Conservation (phyloP, 2,888 invertebrate genomes). For the Melangyna quadrimaculata region DNA sequence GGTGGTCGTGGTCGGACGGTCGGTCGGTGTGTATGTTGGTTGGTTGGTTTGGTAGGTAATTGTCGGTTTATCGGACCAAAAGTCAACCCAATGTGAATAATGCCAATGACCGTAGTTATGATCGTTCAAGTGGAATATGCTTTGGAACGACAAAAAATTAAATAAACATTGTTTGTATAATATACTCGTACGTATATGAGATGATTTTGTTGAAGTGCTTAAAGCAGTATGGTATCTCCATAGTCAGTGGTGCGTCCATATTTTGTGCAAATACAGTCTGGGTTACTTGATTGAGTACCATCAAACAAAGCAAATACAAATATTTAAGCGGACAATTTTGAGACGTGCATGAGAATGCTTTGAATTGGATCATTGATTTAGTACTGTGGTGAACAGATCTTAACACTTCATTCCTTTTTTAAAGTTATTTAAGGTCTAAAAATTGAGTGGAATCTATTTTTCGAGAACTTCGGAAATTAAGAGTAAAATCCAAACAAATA, state of each 20-base stretch:
- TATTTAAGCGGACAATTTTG: not conserved
- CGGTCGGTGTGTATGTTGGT: too few species aligned
- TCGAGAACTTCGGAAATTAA: too few species aligned
- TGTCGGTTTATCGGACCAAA: constrained; percentile 31
- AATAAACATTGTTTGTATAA: constrained; percentile 49
- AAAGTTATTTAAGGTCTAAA: too few species aligned
- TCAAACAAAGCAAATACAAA: not conserved
- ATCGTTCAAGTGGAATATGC: constrained; percentile 54
- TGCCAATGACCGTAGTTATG: constrained; percentile 63
- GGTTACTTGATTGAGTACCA: not conserved
- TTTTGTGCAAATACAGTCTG: not conserved
- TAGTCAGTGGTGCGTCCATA: not conserved
- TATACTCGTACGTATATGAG: too few species aligned
- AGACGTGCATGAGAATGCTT: too few species aligned
- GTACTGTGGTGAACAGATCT: too few species aligned
- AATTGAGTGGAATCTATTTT: too few species aligned
- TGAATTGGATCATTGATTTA: too few species aligned
- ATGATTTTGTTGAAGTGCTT: constrained; percentile 63
- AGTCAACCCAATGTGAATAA: constrained; percentile 63
- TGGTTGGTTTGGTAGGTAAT: too few species aligned
- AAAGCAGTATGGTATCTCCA: constrained; percentile 36
- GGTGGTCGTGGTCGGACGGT: not conserved
- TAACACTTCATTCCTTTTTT: too few species aligned
- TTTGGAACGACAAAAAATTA: constrained; percentile 48
- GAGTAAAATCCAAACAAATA: too few species aligned